Evolutionary conservation across 2,797 vertebrate genomes (phyloP).

Genomic region (Clarias platycephalus): DNA sequence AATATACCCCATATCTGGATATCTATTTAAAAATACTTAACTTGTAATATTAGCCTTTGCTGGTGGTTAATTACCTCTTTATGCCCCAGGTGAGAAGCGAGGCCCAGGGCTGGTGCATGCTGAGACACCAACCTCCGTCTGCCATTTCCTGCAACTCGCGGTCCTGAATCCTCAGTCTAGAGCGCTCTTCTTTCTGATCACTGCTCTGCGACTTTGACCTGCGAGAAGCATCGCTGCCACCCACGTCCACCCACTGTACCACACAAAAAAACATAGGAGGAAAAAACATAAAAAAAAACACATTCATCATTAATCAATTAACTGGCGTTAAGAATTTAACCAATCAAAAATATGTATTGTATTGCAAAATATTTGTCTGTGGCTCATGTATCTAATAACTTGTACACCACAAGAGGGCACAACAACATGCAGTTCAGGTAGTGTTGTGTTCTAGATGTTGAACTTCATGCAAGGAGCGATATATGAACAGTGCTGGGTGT

Average conservation of each 20-base stretch:
- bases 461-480: too few relatives aligned
- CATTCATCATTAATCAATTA: too few relatives aligned
- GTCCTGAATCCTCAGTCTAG: conserved; percentile 87
- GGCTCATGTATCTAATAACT: too few relatives aligned
- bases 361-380: too few relatives aligned
- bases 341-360: too few relatives aligned
- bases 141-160: conserved; percentile 93
- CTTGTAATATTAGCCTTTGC: too few relatives aligned
- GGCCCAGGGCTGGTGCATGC: conserved; percentile 98
- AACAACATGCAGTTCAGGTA: too few relatives aligned
- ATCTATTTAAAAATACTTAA: background rate
- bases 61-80: conserved; percentile 77
- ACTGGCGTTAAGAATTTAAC: too few relatives aligned
- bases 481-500: too few relatives aligned
- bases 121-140: conserved; percentile 93
- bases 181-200: conserved; percentile 63
- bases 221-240: conserved; percentile 61
- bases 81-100: conserved; percentile 88
- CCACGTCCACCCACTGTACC: conserved; percentile 88
- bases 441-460: too few relatives aligned
- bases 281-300: background rate
- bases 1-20: background rate
- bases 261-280: background rate
- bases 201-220: conserved; percentile 54
- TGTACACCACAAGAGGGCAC: too few relatives aligned